Evolutionary conservation across 2,888 invertebrate species (phyloP).

Genomic region (Masnerella sp.): DNA sequence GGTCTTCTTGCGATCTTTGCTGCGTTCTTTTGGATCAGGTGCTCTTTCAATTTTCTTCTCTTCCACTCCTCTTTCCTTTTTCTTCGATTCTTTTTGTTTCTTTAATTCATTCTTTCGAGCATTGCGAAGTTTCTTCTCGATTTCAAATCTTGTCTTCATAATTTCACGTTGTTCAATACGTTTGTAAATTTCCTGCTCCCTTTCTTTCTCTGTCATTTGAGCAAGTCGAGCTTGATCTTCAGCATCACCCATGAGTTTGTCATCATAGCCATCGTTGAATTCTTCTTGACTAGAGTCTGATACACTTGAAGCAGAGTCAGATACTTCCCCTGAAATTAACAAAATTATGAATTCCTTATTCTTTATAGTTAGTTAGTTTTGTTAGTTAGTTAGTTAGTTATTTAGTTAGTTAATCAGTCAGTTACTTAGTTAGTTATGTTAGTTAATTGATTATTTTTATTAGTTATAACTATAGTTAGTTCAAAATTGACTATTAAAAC

Average conservation of each 20-base stretch:
- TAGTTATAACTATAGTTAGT: too few relatives aligned
- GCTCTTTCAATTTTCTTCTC: constrained; percentile 79
- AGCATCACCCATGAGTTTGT: constrained; percentile 97
- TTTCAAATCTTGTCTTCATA: constrained; percentile 96
- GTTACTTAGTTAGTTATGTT: too few relatives aligned
- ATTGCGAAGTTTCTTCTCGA: constrained; percentile 93
- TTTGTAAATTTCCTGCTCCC: constrained; percentile 98
- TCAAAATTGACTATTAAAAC: too few relatives aligned
- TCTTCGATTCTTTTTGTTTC: constrained; percentile 79
- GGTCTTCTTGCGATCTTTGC: constrained; percentile 92
- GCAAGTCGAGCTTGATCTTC: constrained; percentile 94
- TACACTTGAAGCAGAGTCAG: constrained; percentile 81
- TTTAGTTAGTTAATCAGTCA: too few relatives aligned
- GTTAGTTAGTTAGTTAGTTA: too few relatives aligned
- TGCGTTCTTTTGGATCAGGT: constrained; percentile 86
- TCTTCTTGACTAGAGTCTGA: constrained; percentile 88
- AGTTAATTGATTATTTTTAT: too few relatives aligned
- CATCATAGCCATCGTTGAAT: constrained; percentile 98
- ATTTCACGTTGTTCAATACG: constrained; percentile 96
- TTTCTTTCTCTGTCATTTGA: constrained; percentile 96
- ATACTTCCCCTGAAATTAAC: constrained; percentile 85
- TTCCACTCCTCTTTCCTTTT: constrained; percentile 76
- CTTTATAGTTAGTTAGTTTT: too few relatives aligned
- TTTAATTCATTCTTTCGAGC: constrained; percentile 88
- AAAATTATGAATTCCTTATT: constrained; percentile 24